Evolutionary conservation across 2,113 vertebrate species (phyloP).

Genomic region (Vulpes lagopus): DNA sequence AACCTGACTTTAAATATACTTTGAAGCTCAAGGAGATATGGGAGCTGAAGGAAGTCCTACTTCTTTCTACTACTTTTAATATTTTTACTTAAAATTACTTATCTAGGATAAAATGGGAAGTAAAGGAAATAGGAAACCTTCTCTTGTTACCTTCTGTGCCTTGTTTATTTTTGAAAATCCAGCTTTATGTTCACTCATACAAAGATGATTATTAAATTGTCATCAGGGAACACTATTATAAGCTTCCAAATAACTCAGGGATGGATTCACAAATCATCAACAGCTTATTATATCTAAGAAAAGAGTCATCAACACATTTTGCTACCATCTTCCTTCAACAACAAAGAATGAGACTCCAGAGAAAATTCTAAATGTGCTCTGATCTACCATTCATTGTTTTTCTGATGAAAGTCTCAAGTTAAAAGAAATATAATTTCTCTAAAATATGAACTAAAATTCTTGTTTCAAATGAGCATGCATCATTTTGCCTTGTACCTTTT

Average conservation of each 20-base stretch:
- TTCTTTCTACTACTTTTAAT: not conserved
- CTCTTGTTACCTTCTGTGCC: not conserved
- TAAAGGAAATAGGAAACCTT: slow-evolving; percentile 50
- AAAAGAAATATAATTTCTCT: slow-evolving; percentile 72
- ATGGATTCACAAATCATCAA: slow-evolving; percentile 47
- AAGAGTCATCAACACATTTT: slow-evolving; percentile 61
- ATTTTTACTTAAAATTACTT: slow-evolving; percentile 52
- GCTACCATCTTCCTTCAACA: slow-evolving; percentile 45
- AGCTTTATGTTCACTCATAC: slow-evolving; percentile 55
- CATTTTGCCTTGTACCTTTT: not conserved
- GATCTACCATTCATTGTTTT: slow-evolving; percentile 37
- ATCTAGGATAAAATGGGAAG: not conserved
- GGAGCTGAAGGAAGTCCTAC: not conserved
- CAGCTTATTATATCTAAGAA: slow-evolving; percentile 53
- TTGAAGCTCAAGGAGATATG: not conserved
- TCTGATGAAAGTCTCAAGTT: slow-evolving; percentile 68
- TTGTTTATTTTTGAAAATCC: slow-evolving; percentile 71
- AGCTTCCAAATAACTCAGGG: slow-evolving; percentile 33
- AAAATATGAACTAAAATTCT: slow-evolving; percentile 55
- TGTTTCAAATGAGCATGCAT: slow-evolving; percentile 38
- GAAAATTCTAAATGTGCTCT: slow-evolving; percentile 54
- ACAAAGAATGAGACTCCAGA: slow-evolving; percentile 61
- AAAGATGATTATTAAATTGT: slow-evolving; percentile 61
- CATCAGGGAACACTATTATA: slow-evolving; percentile 38
- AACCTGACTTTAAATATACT: not conserved